Evolutionary conservation across 2,113 vertebrate species (phyloP).

Genomic region (Catharus minimus): DNA sequence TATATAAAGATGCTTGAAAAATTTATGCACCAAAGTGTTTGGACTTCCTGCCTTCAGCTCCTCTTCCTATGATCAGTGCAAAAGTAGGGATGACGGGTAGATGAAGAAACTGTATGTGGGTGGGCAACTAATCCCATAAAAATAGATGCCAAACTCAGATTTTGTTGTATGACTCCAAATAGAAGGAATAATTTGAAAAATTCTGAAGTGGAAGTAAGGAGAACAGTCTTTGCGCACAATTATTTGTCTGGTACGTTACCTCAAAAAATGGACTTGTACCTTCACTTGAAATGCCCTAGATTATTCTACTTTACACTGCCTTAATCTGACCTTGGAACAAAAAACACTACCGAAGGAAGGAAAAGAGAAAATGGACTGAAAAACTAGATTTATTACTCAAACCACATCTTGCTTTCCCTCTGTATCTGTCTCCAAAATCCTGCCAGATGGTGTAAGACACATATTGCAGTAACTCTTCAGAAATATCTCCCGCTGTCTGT

Average conservation of each 20-base stretch:
- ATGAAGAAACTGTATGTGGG: not conserved
- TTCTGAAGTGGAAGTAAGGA: fast-evolving
- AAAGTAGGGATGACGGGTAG: not conserved
- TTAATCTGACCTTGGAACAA: not conserved
- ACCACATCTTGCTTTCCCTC: not conserved
- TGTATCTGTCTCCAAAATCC: not conserved
- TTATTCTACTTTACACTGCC: not conserved
- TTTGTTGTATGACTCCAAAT: not conserved
- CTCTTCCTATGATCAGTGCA: not conserved
- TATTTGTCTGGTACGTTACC: not conserved
- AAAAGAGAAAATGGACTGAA: not conserved
- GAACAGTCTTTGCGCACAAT: not conserved
- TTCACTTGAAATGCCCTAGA: not conserved
- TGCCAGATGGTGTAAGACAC: not conserved
- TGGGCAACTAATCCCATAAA: not conserved
- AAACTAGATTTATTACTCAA: not conserved
- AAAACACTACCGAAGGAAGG: not conserved
- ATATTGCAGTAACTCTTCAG: not conserved
- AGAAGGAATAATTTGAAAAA: not conserved
- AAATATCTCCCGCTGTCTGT: not conserved
- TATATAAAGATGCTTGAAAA: not conserved
- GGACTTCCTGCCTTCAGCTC: not conserved
- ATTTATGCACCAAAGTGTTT: not conserved
- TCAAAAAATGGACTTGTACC: not conserved
- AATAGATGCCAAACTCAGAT: not conserved